Percentiles rank a stretch among this genome's conserved stretches.
Evolutionary conservation across 2,113 vertebrate genomes (phyloP).

Genomic region (Callithrix jacchus): DNA sequence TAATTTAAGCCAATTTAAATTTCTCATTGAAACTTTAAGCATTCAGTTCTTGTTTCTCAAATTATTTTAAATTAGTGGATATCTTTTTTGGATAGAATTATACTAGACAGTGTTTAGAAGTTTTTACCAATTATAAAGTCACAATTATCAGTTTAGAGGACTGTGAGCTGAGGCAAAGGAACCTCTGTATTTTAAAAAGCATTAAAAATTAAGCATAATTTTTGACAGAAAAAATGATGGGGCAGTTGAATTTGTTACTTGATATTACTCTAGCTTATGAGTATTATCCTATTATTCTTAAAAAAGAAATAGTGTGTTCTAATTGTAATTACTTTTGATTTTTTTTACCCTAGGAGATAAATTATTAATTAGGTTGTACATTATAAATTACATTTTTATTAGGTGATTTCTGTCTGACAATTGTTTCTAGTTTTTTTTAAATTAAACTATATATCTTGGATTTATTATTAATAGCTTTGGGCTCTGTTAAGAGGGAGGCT

Average conservation of each 20-base stretch:
- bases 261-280: conserved; percentile 70
- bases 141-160: conserved; percentile 40
- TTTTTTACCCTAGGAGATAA: conserved; percentile 80
- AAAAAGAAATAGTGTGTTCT: conserved; percentile 73
- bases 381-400: conserved; percentile 82
- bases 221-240: conserved; percentile 63
- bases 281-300: conserved; percentile 74
- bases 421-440: conserved; percentile 75
- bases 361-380: conserved; percentile 83
- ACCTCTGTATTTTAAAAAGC: conserved; percentile 18
- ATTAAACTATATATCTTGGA: conserved; percentile 81
- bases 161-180: not conserved
- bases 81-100: conserved; percentile 57
- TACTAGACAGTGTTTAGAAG: conserved; percentile 26
- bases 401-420: conserved; percentile 76
- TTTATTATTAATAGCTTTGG: conserved; percentile 83
- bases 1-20: conserved; percentile 66
- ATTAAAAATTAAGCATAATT: conserved; percentile 48
- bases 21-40: conserved; percentile 47
- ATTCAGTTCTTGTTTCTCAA: conserved; percentile 51
- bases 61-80: conserved; percentile 65
- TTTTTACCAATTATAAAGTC: conserved; percentile 50
- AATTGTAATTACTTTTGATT: conserved; percentile 80
- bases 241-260: conserved; percentile 71
- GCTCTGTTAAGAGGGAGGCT: conserved; percentile 72